Conservation (phyloP, 2,113 vertebrate species). For the Calyptomena viridis region DNA sequence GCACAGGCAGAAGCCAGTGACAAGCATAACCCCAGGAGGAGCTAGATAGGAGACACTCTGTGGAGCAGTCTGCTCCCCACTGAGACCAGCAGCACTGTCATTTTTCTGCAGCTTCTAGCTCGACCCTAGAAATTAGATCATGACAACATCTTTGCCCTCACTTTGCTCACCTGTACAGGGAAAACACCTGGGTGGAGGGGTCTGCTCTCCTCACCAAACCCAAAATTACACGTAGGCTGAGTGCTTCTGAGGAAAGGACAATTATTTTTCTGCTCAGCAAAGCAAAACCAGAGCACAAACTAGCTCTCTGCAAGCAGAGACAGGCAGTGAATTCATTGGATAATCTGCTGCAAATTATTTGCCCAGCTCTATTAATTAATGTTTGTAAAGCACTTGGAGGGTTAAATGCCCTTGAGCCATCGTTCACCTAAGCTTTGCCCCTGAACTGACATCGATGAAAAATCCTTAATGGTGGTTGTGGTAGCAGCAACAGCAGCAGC, state of each 20-base stretch:
- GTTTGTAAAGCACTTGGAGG: slow-evolving; percentile 1
- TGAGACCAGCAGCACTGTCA: background rate
- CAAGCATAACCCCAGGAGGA: background rate
- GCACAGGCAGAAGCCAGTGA: background rate
- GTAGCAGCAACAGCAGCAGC: slow-evolving; percentile 6
- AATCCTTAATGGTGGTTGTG: slow-evolving; percentile 15
- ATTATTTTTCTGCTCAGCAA: slow-evolving; percentile 11
- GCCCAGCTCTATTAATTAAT: slow-evolving; percentile 53
- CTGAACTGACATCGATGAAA: slow-evolving; percentile 36
- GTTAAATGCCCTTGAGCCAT: slow-evolving; percentile 42
- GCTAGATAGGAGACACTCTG: accelerated
- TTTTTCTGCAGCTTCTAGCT: background rate
- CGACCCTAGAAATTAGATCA: background rate
- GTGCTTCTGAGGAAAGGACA: background rate
- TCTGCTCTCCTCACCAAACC: background rate
- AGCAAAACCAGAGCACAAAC: slow-evolving; percentile 22
- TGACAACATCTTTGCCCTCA: background rate
- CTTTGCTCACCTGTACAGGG: background rate
- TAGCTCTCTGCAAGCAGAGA: slow-evolving; percentile 18
- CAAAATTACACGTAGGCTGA: background rate
- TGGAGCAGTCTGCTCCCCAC: background rate
- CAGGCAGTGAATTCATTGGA: background rate
- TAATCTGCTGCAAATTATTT: slow-evolving; percentile 52
- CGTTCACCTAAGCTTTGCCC: slow-evolving; percentile 47
- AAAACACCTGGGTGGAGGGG: background rate